Base-by-base conservation (phyloP, 2,888 invertebrate species). In the Lamproptera curius region DNA sequence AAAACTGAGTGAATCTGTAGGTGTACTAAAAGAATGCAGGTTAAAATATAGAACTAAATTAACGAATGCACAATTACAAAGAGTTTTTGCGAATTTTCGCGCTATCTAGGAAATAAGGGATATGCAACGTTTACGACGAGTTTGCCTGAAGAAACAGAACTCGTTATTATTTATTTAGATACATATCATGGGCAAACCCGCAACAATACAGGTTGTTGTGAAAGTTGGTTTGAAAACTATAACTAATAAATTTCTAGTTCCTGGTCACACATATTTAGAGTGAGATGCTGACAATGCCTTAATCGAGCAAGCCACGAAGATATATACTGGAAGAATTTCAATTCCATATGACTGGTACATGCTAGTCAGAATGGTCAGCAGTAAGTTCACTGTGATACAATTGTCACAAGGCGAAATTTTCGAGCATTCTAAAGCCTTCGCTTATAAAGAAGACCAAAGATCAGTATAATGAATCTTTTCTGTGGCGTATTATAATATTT, bases 181-280 rank as follows among this genome's bases (percentile, higher is more conserved):
- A n/a, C n/a, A n/a, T n/a, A n/a, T n/a, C n/a, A n/a, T n/a, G n/a
- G n/a, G n/a, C n/a, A n/a, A n/a, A n/a, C n/a, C n/a, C n/a, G n/a
- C n/a, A n/a, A n/a, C n/a, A n/a, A n/a, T n/a, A n/a, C n/a, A n/a
- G n/a, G n/a, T n/a, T n/a, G n/a, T n/a, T n/a, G n/a, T n/a, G n/a
- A n/a, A n/a, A n/a, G n/a, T n/a, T n/a, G n/a, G n/a, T n/a, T n/a
- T n/a, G n/a, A n/a, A n/a, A n/a, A n/a, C n/a, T n/a, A n/a, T n/a
- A n/a, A 6, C 23, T 23, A 4, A 55, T 56, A 58, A 20, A 20
- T 38, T 33, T 17, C 31, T 13, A 37, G 11, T 17, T 42, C 17
- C n/a, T 23, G 23, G 23, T 23, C 23, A 23, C 23, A 4, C 23
- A 23, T 15, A 37, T 13, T 16, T 44, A 31, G 15, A 15, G 31